These are phyloP conservation scores for Melanotaenia boesemani DNA, from an alignment of 2,797 vertebrate species.

Conservation along the genomic window DNA sequence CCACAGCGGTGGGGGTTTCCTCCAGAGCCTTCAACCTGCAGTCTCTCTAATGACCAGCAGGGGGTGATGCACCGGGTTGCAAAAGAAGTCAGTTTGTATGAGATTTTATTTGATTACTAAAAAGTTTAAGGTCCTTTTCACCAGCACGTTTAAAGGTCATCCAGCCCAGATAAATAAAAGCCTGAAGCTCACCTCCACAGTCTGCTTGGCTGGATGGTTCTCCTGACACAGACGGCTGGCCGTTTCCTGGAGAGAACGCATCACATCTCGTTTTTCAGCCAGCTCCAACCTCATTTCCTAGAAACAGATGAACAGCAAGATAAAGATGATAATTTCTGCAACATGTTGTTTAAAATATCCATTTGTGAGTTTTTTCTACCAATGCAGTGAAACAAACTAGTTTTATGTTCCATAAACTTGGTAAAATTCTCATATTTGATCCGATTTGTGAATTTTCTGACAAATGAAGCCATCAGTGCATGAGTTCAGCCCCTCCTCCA, in stretches of 20 bases:
- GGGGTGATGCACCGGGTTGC: too few species aligned
- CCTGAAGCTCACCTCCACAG: slow-evolving; percentile 88
- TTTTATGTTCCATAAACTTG: background rate
- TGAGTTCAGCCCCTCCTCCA: slow-evolving; percentile 7
- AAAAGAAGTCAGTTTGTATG: too few species aligned
- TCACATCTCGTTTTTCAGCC: slow-evolving; percentile 93
- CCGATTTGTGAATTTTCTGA: background rate
- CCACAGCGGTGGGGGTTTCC: too few species aligned
- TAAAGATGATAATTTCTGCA: too few species aligned
- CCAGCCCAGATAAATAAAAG: too few species aligned
- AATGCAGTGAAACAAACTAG: background rate
- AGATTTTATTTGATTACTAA: too few species aligned
- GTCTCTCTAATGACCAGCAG: too few species aligned
- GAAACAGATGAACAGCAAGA: slow-evolving; percentile 1
- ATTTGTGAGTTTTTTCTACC: background rate
- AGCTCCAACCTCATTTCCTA: slow-evolving; percentile 92
- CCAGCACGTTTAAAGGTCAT: too few species aligned
- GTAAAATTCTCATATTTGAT: background rate
- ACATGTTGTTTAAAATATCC: too few species aligned
- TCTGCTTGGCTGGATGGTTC: slow-evolving; percentile 98
- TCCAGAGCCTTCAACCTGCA: too few species aligned
- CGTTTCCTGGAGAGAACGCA: slow-evolving; percentile 92
- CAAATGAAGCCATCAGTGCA: background rate
- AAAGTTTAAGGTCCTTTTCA: too few species aligned
- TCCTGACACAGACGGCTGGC: slow-evolving; percentile 90